These are phyloP conservation scores for Micromys minutus DNA, from an alignment of 2,113 vertebrate species.

Conservation along the genomic window DNA sequence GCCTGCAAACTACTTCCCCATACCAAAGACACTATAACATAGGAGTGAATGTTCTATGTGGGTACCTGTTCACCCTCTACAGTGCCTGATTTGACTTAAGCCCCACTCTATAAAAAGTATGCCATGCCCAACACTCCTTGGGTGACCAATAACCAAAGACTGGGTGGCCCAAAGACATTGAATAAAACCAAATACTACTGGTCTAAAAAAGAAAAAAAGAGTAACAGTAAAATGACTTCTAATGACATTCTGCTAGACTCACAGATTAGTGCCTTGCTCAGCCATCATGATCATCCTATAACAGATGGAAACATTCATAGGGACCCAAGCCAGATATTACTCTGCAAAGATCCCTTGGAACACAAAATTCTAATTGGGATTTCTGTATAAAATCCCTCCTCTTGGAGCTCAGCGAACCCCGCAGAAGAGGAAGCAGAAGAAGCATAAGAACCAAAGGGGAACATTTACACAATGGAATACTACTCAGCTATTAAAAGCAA, in stretches of 20 bases:
- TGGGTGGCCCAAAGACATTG: neutral
- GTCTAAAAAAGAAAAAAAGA: neutral
- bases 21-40: neutral
- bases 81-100: neutral
- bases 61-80: neutral
- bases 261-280: neutral
- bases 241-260: neutral
- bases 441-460: neutral
- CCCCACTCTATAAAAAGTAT: neutral
- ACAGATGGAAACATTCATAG: neutral
- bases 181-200: neutral
- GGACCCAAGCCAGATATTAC: neutral
- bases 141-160: neutral
- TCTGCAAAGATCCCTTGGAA: neutral
- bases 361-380: neutral
- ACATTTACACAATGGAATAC: too few species aligned
- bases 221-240: neutral
- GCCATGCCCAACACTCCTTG: neutral
- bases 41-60: neutral
- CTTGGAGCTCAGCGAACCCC: neutral
- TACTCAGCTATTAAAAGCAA: too few species aligned
- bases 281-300: neutral
- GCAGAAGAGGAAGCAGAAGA: neutral
- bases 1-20: neutral
- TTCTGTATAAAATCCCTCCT: neutral